These are phyloP conservation scores for Prionailurus viverrinus DNA, from an alignment of 2,113 vertebrate species.

Conservation along the genomic window DNA sequence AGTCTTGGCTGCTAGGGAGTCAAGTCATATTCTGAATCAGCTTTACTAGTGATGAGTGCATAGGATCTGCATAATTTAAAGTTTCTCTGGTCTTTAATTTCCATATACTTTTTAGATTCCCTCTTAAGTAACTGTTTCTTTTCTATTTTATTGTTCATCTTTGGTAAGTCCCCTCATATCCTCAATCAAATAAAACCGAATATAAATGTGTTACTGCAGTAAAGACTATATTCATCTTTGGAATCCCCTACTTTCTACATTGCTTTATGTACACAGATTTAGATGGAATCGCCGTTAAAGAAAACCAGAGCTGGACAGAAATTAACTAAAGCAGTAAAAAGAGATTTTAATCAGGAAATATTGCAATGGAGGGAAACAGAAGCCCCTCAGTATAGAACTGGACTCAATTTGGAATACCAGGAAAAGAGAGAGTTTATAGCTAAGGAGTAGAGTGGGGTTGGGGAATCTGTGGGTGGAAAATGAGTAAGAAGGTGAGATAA, in stretches of 20 bases:
- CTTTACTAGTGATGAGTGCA: background rate
- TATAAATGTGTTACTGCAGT: background rate
- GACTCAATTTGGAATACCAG: background rate
- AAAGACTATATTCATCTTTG: background rate
- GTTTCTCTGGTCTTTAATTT: background rate
- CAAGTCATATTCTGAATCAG: background rate
- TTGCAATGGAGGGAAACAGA: background rate
- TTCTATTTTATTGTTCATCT: background rate
- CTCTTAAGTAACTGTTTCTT: background rate
- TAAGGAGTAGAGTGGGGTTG: background rate
- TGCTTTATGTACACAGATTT: background rate
- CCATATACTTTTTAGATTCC: background rate
- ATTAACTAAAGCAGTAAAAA: background rate
- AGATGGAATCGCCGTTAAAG: background rate
- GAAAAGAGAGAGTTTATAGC: background rate
- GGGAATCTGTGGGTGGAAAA: too few relatives aligned
- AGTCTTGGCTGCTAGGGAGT: background rate
- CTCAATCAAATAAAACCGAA: background rate
- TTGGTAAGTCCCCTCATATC: background rate
- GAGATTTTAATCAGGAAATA: background rate
- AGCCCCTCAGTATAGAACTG: background rate
- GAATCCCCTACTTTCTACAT: background rate
- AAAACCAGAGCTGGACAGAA: background rate
- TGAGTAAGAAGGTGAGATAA: background rate
- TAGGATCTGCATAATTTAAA: background rate